Conservation (phyloP, 2,113 vertebrate genomes). For the Ctenodactylus gundi region DNA sequence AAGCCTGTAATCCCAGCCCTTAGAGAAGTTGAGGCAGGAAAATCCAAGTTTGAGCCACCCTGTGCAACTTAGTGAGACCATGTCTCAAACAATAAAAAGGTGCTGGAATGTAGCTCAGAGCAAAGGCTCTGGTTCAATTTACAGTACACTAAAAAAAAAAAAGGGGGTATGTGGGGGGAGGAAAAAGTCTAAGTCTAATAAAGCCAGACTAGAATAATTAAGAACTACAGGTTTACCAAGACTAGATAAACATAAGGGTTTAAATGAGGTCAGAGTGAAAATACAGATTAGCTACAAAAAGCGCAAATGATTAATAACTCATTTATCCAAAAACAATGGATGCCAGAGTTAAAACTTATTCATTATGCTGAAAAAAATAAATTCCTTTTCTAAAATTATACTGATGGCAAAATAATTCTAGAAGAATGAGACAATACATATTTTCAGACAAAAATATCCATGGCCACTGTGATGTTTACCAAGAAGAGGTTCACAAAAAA, state of each 20-base stretch:
- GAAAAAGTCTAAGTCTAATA: too few relatives aligned
- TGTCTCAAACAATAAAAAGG: too few relatives aligned
- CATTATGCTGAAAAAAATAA: background rate
- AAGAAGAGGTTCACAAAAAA: background rate
- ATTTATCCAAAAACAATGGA: background rate
- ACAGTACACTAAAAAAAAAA: too few relatives aligned
- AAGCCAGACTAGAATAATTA: background rate
- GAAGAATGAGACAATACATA: background rate
- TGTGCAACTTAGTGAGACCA: too few relatives aligned
- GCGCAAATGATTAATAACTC: background rate
- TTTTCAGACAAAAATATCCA: background rate
- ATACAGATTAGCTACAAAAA: background rate
- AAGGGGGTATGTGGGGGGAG: too few relatives aligned
- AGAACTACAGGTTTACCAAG: slow-evolving; percentile 18
- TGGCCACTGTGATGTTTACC: background rate
- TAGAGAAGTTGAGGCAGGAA: too few relatives aligned
- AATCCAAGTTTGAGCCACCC: too few relatives aligned
- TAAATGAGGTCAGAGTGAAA: background rate
- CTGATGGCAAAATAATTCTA: background rate
- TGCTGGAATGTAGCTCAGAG: too few relatives aligned
- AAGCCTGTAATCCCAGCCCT: too few relatives aligned
- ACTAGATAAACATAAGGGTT: background rate
- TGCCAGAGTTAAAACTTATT: background rate
- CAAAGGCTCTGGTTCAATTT: too few relatives aligned
- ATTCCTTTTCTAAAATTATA: background rate